phyloP scores from a whole-genome alignment of 1,140 invertebrate species.

The Zaprionus inermis region DNA sequence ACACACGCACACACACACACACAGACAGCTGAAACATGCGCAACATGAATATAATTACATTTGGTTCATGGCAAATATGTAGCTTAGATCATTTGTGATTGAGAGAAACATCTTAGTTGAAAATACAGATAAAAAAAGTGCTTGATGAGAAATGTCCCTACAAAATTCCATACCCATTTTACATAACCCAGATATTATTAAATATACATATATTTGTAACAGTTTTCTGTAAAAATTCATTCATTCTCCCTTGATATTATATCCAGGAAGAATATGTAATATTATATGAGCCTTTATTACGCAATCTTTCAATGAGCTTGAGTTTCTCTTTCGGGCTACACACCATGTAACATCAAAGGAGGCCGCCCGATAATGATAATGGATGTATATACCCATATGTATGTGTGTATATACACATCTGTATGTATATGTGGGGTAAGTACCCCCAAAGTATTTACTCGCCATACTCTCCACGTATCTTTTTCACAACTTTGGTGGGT shows the following conservation, averaged over 20 bases:
- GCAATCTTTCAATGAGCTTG: neutral
- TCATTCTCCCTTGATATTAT: no score
- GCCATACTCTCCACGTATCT: conserved; percentile 26
- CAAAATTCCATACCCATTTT: no score
- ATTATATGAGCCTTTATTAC: no score
- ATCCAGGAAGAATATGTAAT: no score
- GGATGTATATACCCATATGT: conserved; percentile 30
- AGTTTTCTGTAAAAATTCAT: no score
- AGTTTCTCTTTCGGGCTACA: neutral
- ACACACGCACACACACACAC: conserved; percentile 6
- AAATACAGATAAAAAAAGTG: neutral
- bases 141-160: no score
- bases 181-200: no score
- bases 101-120: neutral
- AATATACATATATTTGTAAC: no score
- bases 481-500: conserved; percentile 73
- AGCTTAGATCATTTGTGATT: neutral
- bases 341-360: conserved; percentile 11
- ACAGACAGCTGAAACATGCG: conserved; percentile 28
- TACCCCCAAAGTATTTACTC: conserved; percentile 55
- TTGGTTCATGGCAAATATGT: conserved; percentile 22
- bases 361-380: conserved; percentile 42
- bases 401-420: neutral
- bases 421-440: conserved; percentile 52
- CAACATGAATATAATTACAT: conserved; percentile 47